Conservation (phyloP, 1,140 invertebrate genomes). For the Drosophila ogumai region DNA sequence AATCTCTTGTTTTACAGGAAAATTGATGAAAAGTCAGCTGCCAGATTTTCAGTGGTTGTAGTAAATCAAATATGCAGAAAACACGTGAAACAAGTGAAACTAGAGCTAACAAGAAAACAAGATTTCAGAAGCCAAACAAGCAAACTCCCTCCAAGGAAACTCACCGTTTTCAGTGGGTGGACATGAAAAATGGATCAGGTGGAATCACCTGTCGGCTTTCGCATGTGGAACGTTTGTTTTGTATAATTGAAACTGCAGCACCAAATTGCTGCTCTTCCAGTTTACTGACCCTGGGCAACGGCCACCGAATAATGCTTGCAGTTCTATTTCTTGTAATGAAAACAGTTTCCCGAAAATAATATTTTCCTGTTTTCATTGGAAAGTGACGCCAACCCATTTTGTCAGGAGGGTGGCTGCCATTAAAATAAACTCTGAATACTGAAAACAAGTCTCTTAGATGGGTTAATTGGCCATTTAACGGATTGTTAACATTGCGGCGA, state of each 20-base stretch:
- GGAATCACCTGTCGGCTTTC: conserved; percentile 44
- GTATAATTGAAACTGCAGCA: conserved; percentile 58
- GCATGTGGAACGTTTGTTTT: conserved; percentile 48
- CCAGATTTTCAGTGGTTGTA: neutral
- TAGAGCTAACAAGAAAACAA: neutral
- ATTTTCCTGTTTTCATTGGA: conserved; percentile 54
- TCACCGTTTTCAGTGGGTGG: neutral
- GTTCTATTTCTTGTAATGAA: conserved; percentile 5
- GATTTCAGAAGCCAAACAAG: conserved; percentile 4
- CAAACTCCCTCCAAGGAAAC: conserved; percentile 6
- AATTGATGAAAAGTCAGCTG: neutral
- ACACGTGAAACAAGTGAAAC: conserved; percentile 5
- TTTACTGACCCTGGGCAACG: neutral
- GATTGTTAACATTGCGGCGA: conserved; percentile 38
- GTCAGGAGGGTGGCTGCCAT: neutral
- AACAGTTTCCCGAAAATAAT: conserved; percentile 19
- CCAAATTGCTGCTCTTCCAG: neutral
- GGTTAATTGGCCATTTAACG: conserved; percentile 45
- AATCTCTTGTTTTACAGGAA: neutral
- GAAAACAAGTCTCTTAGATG: conserved; percentile 5
- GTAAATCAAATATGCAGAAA: conserved; percentile 8
- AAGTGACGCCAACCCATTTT: conserved; percentile 14
- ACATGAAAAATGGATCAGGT: conserved; percentile 41
- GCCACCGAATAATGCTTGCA: neutral
- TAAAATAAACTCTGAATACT: neutral